These are phyloP conservation scores for Drosophila yooni DNA, from an alignment of 2,888 invertebrate species.

Conservation along the genomic window DNA sequence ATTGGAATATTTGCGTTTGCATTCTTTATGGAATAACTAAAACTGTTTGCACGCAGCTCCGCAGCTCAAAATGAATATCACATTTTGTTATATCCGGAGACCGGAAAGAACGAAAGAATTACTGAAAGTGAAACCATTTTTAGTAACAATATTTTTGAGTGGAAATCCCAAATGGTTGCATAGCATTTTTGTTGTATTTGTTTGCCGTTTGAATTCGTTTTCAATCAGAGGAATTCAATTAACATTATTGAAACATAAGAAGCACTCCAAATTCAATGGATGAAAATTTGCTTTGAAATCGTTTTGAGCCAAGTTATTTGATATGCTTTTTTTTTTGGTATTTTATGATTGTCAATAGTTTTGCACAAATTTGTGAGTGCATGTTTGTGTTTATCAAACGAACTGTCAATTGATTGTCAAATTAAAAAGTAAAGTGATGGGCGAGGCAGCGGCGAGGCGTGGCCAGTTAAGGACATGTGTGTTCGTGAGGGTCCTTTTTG, in stretches of 20 bases:
- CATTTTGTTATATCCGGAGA: slow-evolving; percentile 18
- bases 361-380: slow-evolving; percentile 55
- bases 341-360: slow-evolving; percentile 60
- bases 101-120: slow-evolving; percentile 14
- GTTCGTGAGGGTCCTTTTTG: slow-evolving; percentile 47
- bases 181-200: background rate
- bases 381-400: slow-evolving; percentile 73
- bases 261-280: slow-evolving; percentile 17
- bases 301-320: slow-evolving; percentile 65
- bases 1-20: background rate
- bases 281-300: slow-evolving; percentile 46
- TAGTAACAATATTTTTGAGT: slow-evolving; percentile 7
- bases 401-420: slow-evolving; percentile 82
- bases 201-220: slow-evolving; percentile 5
- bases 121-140: slow-evolving; percentile 17
- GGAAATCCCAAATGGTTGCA: slow-evolving; percentile 11
- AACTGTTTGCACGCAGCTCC: background rate
- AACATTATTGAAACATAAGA: slow-evolving; percentile 49
- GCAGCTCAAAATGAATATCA: slow-evolving; percentile 9
- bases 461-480: slow-evolving; percentile 23
- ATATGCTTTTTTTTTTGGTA: slow-evolving; percentile 52
- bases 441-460: slow-evolving; percentile 12
- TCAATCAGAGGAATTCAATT: slow-evolving; percentile 50
- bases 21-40: slow-evolving; percentile 5
- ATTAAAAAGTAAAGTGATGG: slow-evolving; percentile 69